These are phyloP conservation scores for Propithecus deckenii DNA, from an alignment of 2,797 vertebrate species.

Conservation along the genomic window DNA sequence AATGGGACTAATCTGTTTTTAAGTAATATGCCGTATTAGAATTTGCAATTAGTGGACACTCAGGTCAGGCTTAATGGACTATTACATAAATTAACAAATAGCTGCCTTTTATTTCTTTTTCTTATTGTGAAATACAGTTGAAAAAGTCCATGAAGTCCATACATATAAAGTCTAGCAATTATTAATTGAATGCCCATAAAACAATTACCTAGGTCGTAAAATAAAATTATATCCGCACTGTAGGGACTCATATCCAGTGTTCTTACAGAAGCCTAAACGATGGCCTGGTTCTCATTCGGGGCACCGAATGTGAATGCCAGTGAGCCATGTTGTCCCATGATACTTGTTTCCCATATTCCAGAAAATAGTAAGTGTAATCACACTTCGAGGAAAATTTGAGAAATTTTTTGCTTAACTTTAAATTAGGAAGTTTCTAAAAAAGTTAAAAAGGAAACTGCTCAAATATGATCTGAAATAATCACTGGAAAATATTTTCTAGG, in stretches of 20 bases:
- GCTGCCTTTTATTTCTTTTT: not conserved
- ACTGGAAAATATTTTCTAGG: not conserved
- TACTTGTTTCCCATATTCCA: not conserved
- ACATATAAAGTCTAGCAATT: not conserved
- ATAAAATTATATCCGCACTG: not conserved
- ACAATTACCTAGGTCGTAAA: not conserved
- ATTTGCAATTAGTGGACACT: not conserved
- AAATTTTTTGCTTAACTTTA: not conserved
- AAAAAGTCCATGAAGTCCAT: not conserved
- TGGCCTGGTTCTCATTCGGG: not conserved
- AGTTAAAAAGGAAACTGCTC: conserved; percentile 25
- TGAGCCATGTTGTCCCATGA: not conserved
- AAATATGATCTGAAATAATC: not conserved
- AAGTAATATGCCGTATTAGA: not conserved
- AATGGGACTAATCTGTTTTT: not conserved
- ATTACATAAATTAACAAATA: not conserved
- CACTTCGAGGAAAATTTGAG: not conserved
- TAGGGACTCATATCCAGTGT: not conserved
- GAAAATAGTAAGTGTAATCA: not conserved
- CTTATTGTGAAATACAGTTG: not conserved
- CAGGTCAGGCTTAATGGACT: not conserved
- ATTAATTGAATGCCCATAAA: not conserved
- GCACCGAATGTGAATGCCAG: not conserved
- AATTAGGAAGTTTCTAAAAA: not conserved
- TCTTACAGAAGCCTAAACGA: not conserved